phyloP scores from a whole-genome alignment of 2,113 vertebrate species.

The Martes martes region DNA sequence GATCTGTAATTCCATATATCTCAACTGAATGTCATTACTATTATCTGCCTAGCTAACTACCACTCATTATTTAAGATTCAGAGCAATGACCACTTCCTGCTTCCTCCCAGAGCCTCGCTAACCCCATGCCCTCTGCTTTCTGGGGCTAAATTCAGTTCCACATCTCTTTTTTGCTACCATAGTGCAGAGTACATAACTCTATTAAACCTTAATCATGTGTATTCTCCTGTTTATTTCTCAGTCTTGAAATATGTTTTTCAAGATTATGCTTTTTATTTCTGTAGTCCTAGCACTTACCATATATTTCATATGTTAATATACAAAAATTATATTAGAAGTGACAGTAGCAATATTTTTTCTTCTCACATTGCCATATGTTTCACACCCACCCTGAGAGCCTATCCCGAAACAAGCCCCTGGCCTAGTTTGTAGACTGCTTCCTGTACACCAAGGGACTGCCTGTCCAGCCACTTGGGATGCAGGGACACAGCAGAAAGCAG shows the following conservation, averaged over 20 bases:
- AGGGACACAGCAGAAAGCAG: neutral
- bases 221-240: neutral
- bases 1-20: neutral
- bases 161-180: neutral
- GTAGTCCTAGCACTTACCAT: neutral
- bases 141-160: neutral
- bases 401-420: neutral
- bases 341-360: neutral
- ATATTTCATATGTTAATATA: neutral
- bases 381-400: neutral
- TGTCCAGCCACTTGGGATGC: neutral
- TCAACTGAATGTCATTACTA: neutral
- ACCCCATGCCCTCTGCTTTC: neutral
- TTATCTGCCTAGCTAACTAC: neutral
- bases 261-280: neutral
- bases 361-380: neutral
- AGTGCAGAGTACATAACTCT: too few relatives aligned
- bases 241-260: neutral
- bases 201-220: neutral
- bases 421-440: neutral
- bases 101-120: neutral
- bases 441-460: rapidly evolving
- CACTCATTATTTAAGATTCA: neutral
- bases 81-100: neutral
- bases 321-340: neutral